Base-by-base conservation (phyloP, 2,797 vertebrate species). In the Xenentodon cancila region DNA sequence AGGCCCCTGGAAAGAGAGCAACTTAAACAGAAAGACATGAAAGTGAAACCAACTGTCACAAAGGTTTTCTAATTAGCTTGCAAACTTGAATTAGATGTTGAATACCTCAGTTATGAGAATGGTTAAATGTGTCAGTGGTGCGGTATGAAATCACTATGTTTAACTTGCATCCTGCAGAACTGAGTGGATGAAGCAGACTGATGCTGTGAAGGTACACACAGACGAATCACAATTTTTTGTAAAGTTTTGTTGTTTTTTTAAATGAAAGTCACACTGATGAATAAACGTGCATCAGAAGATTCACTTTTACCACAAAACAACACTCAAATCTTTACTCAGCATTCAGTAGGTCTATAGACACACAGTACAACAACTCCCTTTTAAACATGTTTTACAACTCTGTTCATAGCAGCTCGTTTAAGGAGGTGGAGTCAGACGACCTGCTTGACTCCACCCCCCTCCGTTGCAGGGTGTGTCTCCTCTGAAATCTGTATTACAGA, bases 31-130 rank as follows among this genome's bases (percentile, higher is more conserved):
- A 59, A 20, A 34, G 37, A 57, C 44, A 21, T 6, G 9, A 49
- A 80, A 58, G 34, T 19, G 64, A 67, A 60, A 68, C 69, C 68
- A 75, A 18, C 40, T 52, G 70, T 69, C 74, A 85, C 80, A 81
- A 71, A 65, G 66, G 32, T 64, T 54, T 52, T 64, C 53, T 82
- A 85, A 85, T 89, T 82, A 80, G 80, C 73, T 77, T 71, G 75
- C 81, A 65, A 71, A 85, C 62, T 75, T 80, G 80, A 86, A 75
- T 47, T 71, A 65, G 60, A 72, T 55, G 65, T 47, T 62, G 67
- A 74, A 53, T 48, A 64, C 18, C 68, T 80, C 32, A 0, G 42
- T 74, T 77, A 78, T 45, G 40, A 21, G 72, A 60, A 75, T 53
- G 22, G 67, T 79, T 68, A 84, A 88, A 83, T 81, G 69, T 76